These are phyloP conservation scores for Cephus rjabovi DNA, from an alignment of 2,888 invertebrate species.

Conservation along the genomic window DNA sequence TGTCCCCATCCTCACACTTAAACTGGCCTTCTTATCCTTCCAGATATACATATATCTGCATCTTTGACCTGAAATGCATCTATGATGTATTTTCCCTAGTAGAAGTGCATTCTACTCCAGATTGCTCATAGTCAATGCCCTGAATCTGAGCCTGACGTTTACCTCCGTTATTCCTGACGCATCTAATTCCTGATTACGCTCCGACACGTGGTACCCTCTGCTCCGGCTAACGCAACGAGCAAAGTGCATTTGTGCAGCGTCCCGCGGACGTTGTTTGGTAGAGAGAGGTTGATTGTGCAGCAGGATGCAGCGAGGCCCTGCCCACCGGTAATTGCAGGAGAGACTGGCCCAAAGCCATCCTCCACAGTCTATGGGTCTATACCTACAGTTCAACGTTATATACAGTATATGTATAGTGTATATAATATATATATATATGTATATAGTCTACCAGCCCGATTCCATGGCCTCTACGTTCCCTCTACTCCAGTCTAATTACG, in stretches of 20 bases:
- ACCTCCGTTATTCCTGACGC: not conserved
- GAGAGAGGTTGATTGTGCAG: conserved; percentile 28
- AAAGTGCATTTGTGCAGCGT: conserved; percentile 34
- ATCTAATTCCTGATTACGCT: not conserved
- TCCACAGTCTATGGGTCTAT: not conserved
- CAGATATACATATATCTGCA: not conserved
- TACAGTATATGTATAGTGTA: not conserved
- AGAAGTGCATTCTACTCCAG: not conserved
- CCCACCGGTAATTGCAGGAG: conserved; percentile 48
- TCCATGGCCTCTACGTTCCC: conserved; percentile 14
- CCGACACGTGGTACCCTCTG: not conserved
- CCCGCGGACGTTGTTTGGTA: conserved; percentile 15
- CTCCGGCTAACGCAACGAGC: not conserved
- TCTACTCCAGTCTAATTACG: conserved; percentile 25
- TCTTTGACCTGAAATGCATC: not conserved
- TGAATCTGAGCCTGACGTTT: not conserved
- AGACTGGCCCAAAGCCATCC: conserved; percentile 32
- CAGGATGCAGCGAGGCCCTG: conserved; percentile 35
- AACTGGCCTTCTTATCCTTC: not conserved
- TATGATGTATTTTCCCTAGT: not conserved
- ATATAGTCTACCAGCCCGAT: not conserved
- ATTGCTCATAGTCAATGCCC: not conserved
- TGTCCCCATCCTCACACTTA: not conserved
- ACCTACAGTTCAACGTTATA: not conserved
- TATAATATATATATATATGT: not conserved